These are phyloP conservation scores for Bombyx mandarina DNA, from an alignment of 1,140 invertebrate genomes.

Conservation along the genomic window DNA sequence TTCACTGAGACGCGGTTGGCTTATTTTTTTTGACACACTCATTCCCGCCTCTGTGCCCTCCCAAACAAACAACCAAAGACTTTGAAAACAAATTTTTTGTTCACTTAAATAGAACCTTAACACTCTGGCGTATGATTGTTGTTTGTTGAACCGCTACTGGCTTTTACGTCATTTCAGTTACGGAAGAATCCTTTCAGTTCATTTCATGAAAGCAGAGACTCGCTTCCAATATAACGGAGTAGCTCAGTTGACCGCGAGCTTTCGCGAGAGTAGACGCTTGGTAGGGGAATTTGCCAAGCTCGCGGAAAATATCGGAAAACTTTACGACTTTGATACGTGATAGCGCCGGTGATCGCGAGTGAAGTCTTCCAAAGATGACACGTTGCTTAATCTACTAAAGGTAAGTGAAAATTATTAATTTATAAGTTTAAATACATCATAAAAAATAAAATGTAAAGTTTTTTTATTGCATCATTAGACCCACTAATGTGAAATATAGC, in stretches of 20 bases:
- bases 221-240: conserved; percentile 24
- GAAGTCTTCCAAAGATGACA: too few species aligned
- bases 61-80: conserved; percentile 65
- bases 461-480: too few species aligned
- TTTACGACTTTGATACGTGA: conserved; percentile 27
- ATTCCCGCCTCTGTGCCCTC: conserved; percentile 68
- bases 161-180: conserved; percentile 25
- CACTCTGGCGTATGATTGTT: conserved; percentile 6
- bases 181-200: conserved; percentile 43
- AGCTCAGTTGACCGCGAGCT: conserved; percentile 58
- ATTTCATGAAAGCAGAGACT: conserved; percentile 64
- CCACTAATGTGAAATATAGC: too few species aligned
- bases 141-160: conserved; percentile 8
- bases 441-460: too few species aligned
- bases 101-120: conserved; percentile 16
- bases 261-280: conserved; percentile 41
- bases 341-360: too few species aligned
- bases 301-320: conserved; percentile 34
- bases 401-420: too few species aligned
- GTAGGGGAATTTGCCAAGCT: conserved; percentile 12
- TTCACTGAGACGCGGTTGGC: conserved; percentile 66
- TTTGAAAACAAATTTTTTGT: conserved; percentile 54
- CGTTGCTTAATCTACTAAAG: too few species aligned
- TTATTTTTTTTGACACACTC: conserved; percentile 67
- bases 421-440: too few species aligned